These are phyloP conservation scores for Trematomus loennbergii DNA, from an alignment of 2,113 vertebrate species.

Conservation along the genomic window DNA sequence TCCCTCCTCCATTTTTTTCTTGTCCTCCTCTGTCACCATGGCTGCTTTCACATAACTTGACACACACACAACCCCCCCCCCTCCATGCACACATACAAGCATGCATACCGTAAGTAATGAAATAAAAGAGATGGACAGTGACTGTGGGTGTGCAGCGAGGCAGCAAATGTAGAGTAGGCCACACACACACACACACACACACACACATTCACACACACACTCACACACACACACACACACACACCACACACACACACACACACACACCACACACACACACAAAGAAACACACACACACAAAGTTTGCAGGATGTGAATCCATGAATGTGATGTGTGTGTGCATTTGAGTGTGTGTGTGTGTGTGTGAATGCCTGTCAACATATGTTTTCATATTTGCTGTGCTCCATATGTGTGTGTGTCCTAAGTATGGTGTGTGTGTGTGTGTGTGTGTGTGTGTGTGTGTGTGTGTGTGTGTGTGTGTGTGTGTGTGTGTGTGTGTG, in stretches of 20 bases:
- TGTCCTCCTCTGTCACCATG: constrained; percentile 15
- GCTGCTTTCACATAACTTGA: constrained; percentile 24
- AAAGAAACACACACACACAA: neutral
- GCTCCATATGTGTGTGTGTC: too few species aligned
- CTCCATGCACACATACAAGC: fast-evolving
- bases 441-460: too few species aligned
- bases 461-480: neutral
- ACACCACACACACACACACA: constrained; percentile 15
- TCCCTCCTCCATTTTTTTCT: neutral
- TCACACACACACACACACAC: constrained; percentile 12
- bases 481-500: constrained; percentile 2
- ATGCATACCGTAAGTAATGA: constrained; percentile 10
- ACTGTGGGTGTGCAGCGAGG: constrained; percentile 46
- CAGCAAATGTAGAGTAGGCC: constrained; percentile 34
- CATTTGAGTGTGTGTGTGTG: neutral
- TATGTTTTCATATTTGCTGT: neutral
- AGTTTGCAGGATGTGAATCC: constrained; percentile 8
- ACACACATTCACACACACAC: constrained; percentile 1
- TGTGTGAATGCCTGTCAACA: neutral
- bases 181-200: constrained; percentile 10
- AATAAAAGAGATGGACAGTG: constrained; percentile 20
- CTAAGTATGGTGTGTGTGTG: too few species aligned
- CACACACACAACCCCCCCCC: neutral
- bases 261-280: constrained; percentile 7
- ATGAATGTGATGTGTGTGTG: constrained; percentile 11